Evolutionary conservation across 1,140 invertebrate genomes (phyloP), one percentile per base, ranked within the genome.

Genomic region (Atta colombica): DNA sequence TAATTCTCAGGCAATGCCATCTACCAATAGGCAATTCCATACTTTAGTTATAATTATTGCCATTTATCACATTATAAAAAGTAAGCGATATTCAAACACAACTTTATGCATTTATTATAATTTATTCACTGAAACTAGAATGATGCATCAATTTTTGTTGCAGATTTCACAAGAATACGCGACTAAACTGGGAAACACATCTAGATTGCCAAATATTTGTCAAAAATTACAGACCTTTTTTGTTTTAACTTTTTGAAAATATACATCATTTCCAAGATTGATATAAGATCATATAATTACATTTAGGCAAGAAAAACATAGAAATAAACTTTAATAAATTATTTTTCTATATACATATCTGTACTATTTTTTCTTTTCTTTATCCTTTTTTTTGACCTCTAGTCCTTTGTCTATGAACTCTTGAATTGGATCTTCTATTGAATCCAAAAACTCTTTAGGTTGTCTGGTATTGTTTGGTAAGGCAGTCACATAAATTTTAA

Each of bases 271-370:
- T 78, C 82, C 49, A 77, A 55, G 39, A 25, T 78, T 51, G 12
- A 78, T 75, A 63, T 61, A 63, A 6, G 14, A 2, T 45, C 61
- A 35, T 21, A 35, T 61, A 78, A n/a, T 45, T 65, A 77, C 5
- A 35, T 77, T 77, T 82, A 84, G 8, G 21, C 16, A 85, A 77
- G 12, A 25, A 31, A 85, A 66, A 78, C 18, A 39, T 66, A 85
- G 14, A 65, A 78, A 28, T 39, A 65, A 78, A n/a, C 55, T 84
- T 74, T 84, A 84, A 84, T 84, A 84, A 84, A 84, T 84, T 84
- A 84, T 84, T 84, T 84, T 84, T 84, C 55, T 84, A 84, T 55
- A 74, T 49, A 74, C 25, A 74, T 18, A 16, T 84, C 28, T 21
- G 49, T 31, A 21, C 61, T 63, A 28, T 8, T 81, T 35, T 21